These are phyloP conservation scores for Hapalemur alaotrensis DNA, from an alignment of 2,797 vertebrate species.

Conservation along the genomic window DNA sequence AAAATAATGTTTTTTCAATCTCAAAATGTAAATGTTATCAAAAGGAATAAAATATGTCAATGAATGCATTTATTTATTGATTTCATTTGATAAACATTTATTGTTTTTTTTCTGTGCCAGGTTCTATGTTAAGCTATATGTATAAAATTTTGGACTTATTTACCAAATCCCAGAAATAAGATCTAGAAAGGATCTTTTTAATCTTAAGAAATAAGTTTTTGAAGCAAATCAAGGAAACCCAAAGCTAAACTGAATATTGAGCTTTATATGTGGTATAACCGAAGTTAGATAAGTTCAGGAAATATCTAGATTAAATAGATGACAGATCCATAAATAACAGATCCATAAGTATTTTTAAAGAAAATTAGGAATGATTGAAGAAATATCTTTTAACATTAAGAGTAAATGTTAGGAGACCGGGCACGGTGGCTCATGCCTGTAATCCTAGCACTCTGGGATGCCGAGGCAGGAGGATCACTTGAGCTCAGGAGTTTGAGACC, in stretches of 20 bases:
- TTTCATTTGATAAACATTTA: neutral
- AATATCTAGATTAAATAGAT: neutral
- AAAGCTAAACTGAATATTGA: neutral
- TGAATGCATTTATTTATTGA: neutral
- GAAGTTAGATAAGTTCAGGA: neutral
- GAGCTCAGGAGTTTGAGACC: too few relatives aligned
- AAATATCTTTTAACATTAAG: neutral
- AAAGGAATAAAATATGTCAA: neutral
- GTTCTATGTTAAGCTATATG: neutral
- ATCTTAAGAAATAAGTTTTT: slow-evolving; percentile 15
- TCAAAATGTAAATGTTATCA: neutral
- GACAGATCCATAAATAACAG: neutral
- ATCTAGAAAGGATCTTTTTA: neutral
- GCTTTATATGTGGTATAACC: neutral
- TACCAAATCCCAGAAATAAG: neutral
- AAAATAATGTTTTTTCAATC: neutral
- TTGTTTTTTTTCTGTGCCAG: neutral
- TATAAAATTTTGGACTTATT: neutral
- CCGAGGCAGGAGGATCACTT: too few relatives aligned
- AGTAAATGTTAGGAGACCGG: too few relatives aligned
- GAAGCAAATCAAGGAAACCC: neutral
- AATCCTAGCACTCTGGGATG: too few relatives aligned
- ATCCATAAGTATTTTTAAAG: neutral
- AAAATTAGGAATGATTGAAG: neutral
- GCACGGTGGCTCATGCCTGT: too few relatives aligned